Evolutionary conservation across 2,113 vertebrate genomes (phyloP).

Genomic region (Urocynchramus pylzowi): DNA sequence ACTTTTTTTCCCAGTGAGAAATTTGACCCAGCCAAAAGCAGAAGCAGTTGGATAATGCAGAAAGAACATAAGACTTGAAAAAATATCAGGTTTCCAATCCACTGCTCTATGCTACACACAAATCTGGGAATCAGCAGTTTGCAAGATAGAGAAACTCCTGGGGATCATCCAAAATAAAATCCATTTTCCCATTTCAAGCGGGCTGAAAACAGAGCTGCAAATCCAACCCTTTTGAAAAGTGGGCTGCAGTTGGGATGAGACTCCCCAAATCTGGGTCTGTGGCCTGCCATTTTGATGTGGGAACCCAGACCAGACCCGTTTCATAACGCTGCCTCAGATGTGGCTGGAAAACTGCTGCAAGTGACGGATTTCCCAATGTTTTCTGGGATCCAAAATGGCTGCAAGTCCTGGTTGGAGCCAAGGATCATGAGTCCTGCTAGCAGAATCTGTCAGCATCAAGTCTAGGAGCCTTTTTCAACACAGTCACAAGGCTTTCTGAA

Average conservation of each 20-base stretch:
- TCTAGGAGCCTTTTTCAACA: background rate
- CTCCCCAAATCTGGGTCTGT: background rate
- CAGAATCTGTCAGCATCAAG: background rate
- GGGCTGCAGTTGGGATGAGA: background rate
- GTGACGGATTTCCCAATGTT: background rate
- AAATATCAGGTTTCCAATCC: background rate
- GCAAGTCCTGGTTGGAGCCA: background rate
- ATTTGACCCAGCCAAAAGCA: background rate
- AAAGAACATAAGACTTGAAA: background rate
- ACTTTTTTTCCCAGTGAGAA: background rate
- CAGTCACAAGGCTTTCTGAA: background rate
- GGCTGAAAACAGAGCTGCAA: background rate
- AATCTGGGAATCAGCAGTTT: background rate
- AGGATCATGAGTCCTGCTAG: fast-evolving
- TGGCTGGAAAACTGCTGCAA: background rate
- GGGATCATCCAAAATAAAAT: background rate
- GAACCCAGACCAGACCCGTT: background rate
- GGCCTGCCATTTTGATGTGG: background rate
- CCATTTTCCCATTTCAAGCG: background rate
- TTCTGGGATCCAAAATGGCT: background rate
- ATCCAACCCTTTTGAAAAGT: background rate
- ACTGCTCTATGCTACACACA: background rate
- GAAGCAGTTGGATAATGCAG: background rate
- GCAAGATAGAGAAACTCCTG: background rate
- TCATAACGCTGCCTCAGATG: background rate